Evolutionary conservation across 2,888 invertebrate genomes (phyloP).

Genomic region (Caenorhabditis uteleia): DNA sequence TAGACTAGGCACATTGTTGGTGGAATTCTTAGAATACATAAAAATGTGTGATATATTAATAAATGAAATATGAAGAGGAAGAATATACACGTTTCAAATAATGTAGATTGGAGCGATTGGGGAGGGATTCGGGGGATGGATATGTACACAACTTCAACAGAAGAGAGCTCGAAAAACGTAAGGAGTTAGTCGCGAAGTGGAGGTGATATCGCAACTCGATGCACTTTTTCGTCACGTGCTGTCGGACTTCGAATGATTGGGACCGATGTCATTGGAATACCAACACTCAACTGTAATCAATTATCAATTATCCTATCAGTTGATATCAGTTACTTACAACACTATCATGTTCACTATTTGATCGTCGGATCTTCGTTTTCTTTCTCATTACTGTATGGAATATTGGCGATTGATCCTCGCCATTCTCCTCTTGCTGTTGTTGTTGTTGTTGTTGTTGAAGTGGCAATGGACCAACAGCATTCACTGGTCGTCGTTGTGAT

Average conservation of each 20-base stretch:
- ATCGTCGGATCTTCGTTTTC: slow-evolving; percentile 49
- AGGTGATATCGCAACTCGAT: slow-evolving; percentile 31
- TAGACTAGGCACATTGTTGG: too few species aligned
- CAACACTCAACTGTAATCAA: slow-evolving; percentile 28
- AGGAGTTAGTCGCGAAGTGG: slow-evolving; percentile 36
- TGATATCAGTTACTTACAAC: slow-evolving; percentile 13
- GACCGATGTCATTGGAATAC: slow-evolving; percentile 34
- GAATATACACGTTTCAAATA: too few species aligned
- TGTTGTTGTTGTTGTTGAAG: too few species aligned
- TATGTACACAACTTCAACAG: slow-evolving; percentile 24
- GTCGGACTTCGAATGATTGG: slow-evolving; percentile 47
- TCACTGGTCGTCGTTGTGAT: slow-evolving; percentile 31
- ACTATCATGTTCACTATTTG: slow-evolving; percentile 51
- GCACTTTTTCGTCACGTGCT: slow-evolving; percentile 17
- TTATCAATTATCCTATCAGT: not conserved
- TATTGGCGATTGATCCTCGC: slow-evolving; percentile 49
- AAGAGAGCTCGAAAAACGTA: slow-evolving; percentile 3
- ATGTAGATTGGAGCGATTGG: too few species aligned
- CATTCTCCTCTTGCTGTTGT: slow-evolving; percentile 11
- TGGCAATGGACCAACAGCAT: slow-evolving; percentile 31
- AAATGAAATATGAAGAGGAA: too few species aligned
- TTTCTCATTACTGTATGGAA: slow-evolving; percentile 60
- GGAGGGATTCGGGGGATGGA: too few species aligned
- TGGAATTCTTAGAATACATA: too few species aligned
- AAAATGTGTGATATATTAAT: too few species aligned